phyloP scores from a whole-genome alignment of 2,797 vertebrate genomes.

The Sebastes reedi region DNA sequence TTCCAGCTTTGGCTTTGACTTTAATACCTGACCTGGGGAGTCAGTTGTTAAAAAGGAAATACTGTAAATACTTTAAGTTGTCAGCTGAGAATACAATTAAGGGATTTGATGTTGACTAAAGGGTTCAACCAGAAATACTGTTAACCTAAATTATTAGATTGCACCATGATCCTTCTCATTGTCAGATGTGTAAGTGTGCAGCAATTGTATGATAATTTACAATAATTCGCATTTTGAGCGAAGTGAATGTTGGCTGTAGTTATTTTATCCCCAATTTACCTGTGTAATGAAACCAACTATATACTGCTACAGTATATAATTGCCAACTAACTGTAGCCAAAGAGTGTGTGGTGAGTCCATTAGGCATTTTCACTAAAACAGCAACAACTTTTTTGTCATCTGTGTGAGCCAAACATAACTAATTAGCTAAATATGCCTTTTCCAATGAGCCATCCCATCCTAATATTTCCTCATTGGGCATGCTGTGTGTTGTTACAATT shows the following conservation, averaged over 20 bases:
- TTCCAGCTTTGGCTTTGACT: background rate
- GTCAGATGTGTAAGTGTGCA: background rate
- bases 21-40: background rate
- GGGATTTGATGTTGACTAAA: background rate
- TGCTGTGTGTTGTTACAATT: background rate
- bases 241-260: background rate
- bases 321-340: background rate
- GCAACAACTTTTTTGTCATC: background rate
- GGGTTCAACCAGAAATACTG: background rate
- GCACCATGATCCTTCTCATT: background rate
- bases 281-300: background rate
- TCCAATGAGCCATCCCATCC: background rate
- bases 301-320: too few species aligned
- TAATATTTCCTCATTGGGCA: background rate
- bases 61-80: background rate
- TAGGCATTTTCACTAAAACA: background rate
- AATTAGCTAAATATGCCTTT: background rate
- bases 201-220: background rate
- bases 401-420: background rate
- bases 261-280: background rate
- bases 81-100: background rate
- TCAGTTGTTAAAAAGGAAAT: background rate
- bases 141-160: background rate
- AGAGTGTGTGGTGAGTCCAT: background rate
- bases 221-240: background rate